Base-by-base conservation (phyloP, 2,797 vertebrate species). In the Chanos chanos region DNA sequence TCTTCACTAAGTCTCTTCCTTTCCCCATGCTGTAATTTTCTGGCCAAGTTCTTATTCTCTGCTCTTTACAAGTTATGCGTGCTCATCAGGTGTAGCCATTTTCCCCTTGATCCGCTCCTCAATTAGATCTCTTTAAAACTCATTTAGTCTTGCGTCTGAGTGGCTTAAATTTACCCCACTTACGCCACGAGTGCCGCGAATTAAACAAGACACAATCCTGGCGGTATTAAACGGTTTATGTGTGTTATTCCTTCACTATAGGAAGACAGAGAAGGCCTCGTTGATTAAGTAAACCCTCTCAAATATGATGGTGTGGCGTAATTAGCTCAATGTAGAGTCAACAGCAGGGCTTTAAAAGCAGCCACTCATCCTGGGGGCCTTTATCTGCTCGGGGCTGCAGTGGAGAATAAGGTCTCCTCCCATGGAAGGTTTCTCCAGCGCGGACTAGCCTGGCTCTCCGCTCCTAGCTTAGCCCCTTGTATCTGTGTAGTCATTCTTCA, bases 271-370 rank as follows among this genome's bases (percentile, higher is more conserved):
- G 79, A 84, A 83, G 77, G 78, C 76, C 81, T 72, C 83, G 83
- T 86, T 87, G 84, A 90, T 91, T 85, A 91, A 86, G 87, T 88
- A 89, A 91, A 89, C 88, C 89, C 87, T 87, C 87, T 88, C 76
- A 87, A 89, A 88, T 87, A 84, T 85, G 85, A 89, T 86, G 87
- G 85, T 80, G 68, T 77, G 80, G 80, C 78, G 85, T 90, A 92
- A 92, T 92, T 91, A 91, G 86, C 79, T 83, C 78, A 77, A 77
- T 76, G 82, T 73, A 66, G 82, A 88, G 84, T 85, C 75, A 86
- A 87, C 83, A 84, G 78, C 72, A 81, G 76, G 41, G 59, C 63
- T 89, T 89, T 91, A 87, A 89, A 87, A 86, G 87, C 83, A 89
- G 86, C 85, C 87, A 87, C 86, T 91, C 89, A 87, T 89, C 82